Percentiles rank a stretch among this genome's conserved stretches.
These are phyloP conservation scores for Pelobates fuscus DNA, from an alignment of 2,113 vertebrate species.

Conservation along the genomic window DNA sequence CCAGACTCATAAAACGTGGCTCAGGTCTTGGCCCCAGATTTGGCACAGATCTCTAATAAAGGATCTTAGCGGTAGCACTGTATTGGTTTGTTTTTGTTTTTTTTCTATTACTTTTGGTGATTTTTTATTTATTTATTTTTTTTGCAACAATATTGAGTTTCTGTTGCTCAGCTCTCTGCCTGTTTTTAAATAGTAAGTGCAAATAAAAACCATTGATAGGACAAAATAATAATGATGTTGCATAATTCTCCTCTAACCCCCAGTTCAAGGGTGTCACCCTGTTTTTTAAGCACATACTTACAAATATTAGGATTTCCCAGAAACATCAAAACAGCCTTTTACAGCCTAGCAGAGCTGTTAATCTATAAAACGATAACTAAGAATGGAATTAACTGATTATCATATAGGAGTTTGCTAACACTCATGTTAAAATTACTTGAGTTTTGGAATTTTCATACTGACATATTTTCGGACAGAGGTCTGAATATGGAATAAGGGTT, in stretches of 20 bases:
- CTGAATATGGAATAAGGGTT: not conserved
- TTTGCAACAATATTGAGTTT: not conserved
- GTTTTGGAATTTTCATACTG: not conserved
- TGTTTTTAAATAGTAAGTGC: not conserved
- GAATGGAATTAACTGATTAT: not conserved
- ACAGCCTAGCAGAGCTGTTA: not conserved
- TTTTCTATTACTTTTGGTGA: no score
- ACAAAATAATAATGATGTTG: not conserved
- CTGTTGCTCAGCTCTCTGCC: not conserved
- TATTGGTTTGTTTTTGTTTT: no score
- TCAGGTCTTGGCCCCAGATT: no score
- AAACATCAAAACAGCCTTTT: not conserved
- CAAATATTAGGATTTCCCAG: constrained; percentile 1
- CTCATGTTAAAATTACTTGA: not conserved
- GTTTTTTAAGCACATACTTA: not conserved
- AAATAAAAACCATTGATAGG: not conserved
- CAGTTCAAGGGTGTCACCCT: not conserved
- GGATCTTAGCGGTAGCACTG: no score
- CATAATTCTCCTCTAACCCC: not conserved
- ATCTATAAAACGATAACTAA: constrained; percentile 6
- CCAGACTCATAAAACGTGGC: no score
- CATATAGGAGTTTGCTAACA: constrained; percentile 8
- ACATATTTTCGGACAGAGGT: not conserved
- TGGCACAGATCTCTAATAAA: no score
- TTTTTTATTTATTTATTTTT: not conserved